Percentiles rank a stretch among this genome's conserved stretches.
Conservation (phyloP, 2,113 vertebrate genomes). For the Microtus montanus region DNA sequence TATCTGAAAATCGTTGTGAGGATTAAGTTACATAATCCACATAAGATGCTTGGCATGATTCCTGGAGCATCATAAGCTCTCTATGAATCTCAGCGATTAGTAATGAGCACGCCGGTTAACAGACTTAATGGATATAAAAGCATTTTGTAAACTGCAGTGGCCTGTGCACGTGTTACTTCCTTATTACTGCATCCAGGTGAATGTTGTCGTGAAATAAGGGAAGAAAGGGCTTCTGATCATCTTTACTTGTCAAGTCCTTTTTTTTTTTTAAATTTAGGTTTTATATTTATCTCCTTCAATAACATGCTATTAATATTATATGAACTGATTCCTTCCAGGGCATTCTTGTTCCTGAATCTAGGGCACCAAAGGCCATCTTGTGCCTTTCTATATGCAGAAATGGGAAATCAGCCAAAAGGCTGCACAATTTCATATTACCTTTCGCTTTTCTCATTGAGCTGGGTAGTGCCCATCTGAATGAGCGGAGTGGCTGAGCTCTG, state of each 20-base stretch:
- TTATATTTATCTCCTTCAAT: conserved; percentile 74
- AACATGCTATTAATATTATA: conserved; percentile 74
- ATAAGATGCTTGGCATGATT: conserved; percentile 40
- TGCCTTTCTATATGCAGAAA: conserved; percentile 65
- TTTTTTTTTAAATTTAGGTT: conserved; percentile 24
- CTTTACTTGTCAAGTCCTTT: conserved; percentile 47
- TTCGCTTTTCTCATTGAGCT: conserved; percentile 70
- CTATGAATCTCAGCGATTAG: conserved; percentile 43
- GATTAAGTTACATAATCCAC: conserved; percentile 50
- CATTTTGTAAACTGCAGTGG: conserved; percentile 53
- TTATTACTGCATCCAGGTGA: conserved; percentile 32
- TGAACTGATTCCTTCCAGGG: conserved; percentile 57
- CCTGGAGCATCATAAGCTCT: conserved; percentile 2
- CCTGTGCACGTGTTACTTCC: not conserved
- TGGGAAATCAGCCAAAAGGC: conserved; percentile 73
- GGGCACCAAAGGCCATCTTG: conserved; percentile 63
- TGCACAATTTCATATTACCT: conserved; percentile 74
- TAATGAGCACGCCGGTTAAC: conserved; percentile 50
- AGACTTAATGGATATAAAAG: conserved; percentile 60
- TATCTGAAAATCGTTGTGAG: not conserved
- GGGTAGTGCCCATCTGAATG: conserved; percentile 64
- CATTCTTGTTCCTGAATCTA: conserved; percentile 67
- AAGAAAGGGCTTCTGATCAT: conserved; percentile 43
- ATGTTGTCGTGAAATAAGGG: conserved; percentile 58
- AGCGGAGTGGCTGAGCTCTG: conserved; percentile 60